A percentile compares a stretch with the other conserved stretches of the same genome.
Evolutionary conservation across 2,797 vertebrate species (phyloP).

Genomic region (Adelosebastes latens): DNA sequence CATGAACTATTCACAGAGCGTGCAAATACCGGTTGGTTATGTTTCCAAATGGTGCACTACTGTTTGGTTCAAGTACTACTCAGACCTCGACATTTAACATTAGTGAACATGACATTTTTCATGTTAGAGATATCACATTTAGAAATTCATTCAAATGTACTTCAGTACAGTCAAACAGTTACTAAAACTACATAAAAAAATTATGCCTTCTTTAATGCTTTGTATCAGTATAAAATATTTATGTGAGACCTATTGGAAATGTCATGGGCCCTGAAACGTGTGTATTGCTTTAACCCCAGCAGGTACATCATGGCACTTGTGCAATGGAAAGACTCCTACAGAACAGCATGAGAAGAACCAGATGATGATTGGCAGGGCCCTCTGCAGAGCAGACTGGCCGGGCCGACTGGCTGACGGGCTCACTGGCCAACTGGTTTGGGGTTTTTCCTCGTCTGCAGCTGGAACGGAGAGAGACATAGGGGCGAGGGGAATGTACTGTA

Average conservation of each 20-base stretch:
- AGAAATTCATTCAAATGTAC: background rate
- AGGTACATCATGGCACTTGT: conserved; percentile 44
- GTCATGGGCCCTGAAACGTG: background rate
- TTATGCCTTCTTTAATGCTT: background rate
- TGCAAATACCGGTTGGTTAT: background rate
- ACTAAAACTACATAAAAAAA: background rate
- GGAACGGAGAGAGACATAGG: conserved; percentile 45
- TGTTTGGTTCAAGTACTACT: background rate
- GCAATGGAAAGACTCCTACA: conserved; percentile 59
- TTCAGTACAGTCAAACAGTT: background rate
- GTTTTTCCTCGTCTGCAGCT: conserved; percentile 70
- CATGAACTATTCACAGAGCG: background rate
- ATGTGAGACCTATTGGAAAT: conserved; percentile 16
- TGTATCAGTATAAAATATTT: background rate
- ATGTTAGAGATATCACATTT: background rate
- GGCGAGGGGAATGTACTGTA: conserved; percentile 27
- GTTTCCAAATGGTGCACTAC: background rate
- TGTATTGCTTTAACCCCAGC: conserved; percentile 47
- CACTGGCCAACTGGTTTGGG: conserved; percentile 66
- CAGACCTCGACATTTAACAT: background rate
- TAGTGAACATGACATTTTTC: background rate
- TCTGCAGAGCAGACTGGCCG: conserved; percentile 57
- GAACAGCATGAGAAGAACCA: conserved; percentile 47
- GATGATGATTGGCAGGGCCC: conserved; percentile 80
- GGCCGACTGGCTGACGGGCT: conserved; percentile 40